Percentiles rank a stretch among this genome's conserved stretches.
Evolutionary conservation across 2,113 vertebrate genomes (phyloP).

Genomic region (Fregetta grallaria): DNA sequence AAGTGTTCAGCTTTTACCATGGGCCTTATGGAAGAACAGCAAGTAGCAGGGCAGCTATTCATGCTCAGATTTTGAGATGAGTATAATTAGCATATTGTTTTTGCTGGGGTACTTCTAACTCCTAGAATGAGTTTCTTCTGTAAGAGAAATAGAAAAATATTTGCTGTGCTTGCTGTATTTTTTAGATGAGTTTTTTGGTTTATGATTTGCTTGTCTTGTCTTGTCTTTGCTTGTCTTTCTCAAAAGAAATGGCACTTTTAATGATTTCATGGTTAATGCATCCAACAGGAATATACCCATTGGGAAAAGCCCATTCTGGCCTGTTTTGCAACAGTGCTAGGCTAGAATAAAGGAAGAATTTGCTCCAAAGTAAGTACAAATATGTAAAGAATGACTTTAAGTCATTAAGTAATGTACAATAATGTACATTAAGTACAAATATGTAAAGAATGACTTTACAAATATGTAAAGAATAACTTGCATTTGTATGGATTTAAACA

Average conservation of each 20-base stretch:
- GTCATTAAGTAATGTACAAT: neutral
- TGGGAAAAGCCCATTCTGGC: neutral
- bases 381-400: neutral
- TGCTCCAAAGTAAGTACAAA: neutral
- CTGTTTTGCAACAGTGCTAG: neutral
- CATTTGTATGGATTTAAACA: neutral
- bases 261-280: neutral
- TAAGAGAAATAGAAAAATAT: neutral
- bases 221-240: neutral
- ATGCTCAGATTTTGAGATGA: neutral
- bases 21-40: neutral
- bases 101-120: neutral
- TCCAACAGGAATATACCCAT: neutral
- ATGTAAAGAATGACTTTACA: neutral
- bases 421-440: neutral
- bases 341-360: neutral
- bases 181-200: neutral
- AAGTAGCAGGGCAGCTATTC: neutral
- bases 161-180: neutral
- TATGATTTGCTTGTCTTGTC: neutral
- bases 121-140: neutral
- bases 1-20: neutral
- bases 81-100: neutral
- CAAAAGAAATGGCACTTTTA: neutral
- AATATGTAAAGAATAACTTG: neutral